Percentiles rank a stretch among this genome's conserved stretches.
phyloP scores from a whole-genome alignment of 2,888 invertebrate species.

The Eueremaeus valkanovi region DNA sequence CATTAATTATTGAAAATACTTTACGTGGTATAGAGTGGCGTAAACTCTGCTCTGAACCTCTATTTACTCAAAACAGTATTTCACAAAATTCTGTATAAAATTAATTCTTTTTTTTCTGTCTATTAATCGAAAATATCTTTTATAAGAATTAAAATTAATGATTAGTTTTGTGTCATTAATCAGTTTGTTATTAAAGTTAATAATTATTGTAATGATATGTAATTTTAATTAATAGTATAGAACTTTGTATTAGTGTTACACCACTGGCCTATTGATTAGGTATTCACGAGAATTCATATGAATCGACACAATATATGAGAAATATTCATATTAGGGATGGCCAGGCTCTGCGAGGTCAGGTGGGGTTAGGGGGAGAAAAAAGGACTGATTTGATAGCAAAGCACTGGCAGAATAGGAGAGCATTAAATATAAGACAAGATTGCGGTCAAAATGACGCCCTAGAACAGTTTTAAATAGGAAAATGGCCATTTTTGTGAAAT shows the following conservation, averaged over 20 bases:
- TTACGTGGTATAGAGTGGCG: background rate
- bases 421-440: no score
- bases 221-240: background rate
- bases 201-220: background rate
- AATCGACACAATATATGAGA: no score
- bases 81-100: background rate
- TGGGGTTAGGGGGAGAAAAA: no score
- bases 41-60: background rate
- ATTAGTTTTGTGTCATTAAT: background rate
- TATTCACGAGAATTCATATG: background rate
- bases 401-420: no score
- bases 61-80: background rate
- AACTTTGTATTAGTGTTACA: background rate
- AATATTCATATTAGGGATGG: no score
- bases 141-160: background rate
- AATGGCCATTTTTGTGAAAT: no score
- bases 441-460: no score
- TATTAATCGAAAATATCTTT: background rate
- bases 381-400: no score
- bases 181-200: background rate
- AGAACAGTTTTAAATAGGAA: no score
- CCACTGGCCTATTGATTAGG: background rate
- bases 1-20: slow-evolving; percentile 19
- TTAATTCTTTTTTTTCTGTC: background rate
- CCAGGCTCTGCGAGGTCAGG: no score